phyloP scores from a whole-genome alignment of 2,797 vertebrate species.

The Perdix hodgsoniae region DNA sequence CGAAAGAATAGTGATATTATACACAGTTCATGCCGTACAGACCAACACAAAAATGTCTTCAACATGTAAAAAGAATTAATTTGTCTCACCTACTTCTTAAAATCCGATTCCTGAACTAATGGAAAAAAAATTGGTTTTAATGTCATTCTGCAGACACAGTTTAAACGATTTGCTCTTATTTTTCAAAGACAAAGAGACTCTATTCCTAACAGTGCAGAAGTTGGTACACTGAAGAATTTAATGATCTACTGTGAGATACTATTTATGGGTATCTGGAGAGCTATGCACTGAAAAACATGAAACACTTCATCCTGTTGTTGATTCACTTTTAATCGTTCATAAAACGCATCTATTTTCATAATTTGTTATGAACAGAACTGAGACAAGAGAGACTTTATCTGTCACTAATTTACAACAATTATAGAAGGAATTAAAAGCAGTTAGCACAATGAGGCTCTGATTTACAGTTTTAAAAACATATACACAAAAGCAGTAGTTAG shows the following conservation, averaged over 20 bases:
- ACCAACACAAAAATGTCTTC: background rate
- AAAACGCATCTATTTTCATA: background rate
- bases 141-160: background rate
- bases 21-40: background rate
- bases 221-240: background rate
- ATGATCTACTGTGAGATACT: background rate
- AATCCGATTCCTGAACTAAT: background rate
- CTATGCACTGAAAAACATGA: background rate
- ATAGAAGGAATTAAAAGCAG: background rate
- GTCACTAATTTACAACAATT: background rate
- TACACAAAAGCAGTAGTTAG: background rate
- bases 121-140: background rate
- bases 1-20: background rate
- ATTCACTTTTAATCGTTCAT: background rate
- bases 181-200: background rate
- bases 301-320: background rate
- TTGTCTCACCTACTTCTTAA: background rate
- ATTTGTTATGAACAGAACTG: background rate
- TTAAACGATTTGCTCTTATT: constrained; percentile 7
- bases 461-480: background rate
- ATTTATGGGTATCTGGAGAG: background rate
- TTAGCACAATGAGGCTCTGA: background rate
- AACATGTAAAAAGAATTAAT: background rate
- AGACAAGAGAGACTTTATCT: background rate
- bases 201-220: background rate